Evolutionary conservation across 2,797 vertebrate genomes (phyloP), one percentile per base, ranked within the genome.

Genomic region (Meriones psammophilus): DNA sequence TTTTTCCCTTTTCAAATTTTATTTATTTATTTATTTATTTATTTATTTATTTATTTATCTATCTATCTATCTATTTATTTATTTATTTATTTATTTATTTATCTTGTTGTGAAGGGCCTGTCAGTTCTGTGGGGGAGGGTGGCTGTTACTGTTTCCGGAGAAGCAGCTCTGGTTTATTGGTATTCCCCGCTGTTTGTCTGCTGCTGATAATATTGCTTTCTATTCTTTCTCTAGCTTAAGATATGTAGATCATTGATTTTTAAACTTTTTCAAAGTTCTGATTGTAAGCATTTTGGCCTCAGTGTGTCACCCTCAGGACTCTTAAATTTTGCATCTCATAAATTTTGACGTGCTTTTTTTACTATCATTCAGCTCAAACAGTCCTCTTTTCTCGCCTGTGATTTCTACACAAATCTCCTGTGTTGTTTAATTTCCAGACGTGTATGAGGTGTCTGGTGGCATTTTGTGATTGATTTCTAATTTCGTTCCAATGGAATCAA

Each of bases 211-310:
- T 73, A 64, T 28, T 81, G 42, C 17, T 33, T 86, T 74, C 54
- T 93, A 24, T 77, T 89, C 66, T 90, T 89, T 68, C 60, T n/a
- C 54, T 58, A 26, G 33, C 60, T 88, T 73, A 91, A 91, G 62
- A 66, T 42, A 66, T 46, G 87, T 77, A 73, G 36, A 81, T 73
- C n/a, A 93, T 39, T 94, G 69, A 83, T 74, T 96, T 85, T 93
- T 86, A 80, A 85, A 89, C 20, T 68, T 85, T 39, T 74, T 87
- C 22, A 46, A 66, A 85, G 81, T 88, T 86, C 54, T 83, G 91
- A 73, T 62, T 88, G n/a, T 77, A n/a, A 94, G 76, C 26, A 54
- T 91, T 95, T 94, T 92, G 77, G 88, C 69, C 62, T 89, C 28
- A 42, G 18, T 54, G 76, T 33, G 10, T 85, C 54, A 77, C 83